A percentile compares a stretch with the other conserved stretches of the same genome.
phyloP scores from a whole-genome alignment of 1,140 invertebrate species.

The Zaprionus ornatus region DNA sequence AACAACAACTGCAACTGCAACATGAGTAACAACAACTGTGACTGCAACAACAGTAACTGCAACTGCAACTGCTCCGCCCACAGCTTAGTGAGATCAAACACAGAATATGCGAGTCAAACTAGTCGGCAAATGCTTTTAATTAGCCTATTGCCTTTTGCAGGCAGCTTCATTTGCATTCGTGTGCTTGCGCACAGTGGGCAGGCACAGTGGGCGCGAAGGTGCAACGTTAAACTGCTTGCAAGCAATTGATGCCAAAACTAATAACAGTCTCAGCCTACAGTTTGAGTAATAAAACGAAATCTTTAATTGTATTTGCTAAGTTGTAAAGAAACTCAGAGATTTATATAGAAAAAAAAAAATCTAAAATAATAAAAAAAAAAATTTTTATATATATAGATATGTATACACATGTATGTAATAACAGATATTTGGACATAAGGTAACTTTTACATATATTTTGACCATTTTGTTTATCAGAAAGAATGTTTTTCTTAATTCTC shows the following conservation, averaged over 20 bases:
- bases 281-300: background rate
- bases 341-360: no score
- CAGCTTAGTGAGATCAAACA: constrained; percentile 11
- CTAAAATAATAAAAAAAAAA: no score
- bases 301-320: background rate
- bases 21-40: background rate
- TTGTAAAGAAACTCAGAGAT: background rate
- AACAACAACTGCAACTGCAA: background rate
- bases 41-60: background rate
- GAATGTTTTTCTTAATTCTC: no score
- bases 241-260: background rate
- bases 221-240: background rate
- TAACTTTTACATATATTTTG: no score
- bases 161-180: constrained; percentile 56
- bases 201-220: constrained; percentile 1
- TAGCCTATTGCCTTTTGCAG: constrained; percentile 68
- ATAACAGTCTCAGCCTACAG: background rate
- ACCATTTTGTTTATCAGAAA: no score
- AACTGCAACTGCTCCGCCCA: constrained; percentile 9
- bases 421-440: no score
- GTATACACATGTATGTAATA: no score
- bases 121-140: constrained; percentile 70
- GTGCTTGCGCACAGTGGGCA: background rate
- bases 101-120: constrained; percentile 35
- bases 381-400: no score